phyloP scores from a whole-genome alignment of 1,140 invertebrate species.

The Oryctes rhinoceros region DNA sequence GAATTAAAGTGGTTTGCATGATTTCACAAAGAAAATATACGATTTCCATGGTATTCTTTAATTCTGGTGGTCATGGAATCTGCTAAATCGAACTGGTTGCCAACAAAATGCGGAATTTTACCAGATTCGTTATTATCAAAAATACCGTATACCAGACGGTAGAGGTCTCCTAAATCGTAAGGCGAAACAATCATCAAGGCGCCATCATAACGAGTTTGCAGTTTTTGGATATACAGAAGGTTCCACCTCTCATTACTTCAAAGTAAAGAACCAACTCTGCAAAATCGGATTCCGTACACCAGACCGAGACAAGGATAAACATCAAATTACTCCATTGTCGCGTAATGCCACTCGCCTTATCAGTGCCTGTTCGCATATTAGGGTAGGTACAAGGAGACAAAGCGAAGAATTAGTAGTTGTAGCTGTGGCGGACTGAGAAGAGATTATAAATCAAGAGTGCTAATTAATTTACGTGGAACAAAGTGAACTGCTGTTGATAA shows the following conservation, averaged over 20 bases:
- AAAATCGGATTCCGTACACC: neutral
- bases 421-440: neutral
- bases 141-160: too few species aligned
- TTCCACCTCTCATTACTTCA: neutral
- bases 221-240: too few species aligned
- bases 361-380: neutral
- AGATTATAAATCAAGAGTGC: conserved; percentile 15
- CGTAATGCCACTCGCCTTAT: neutral
- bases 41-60: too few species aligned
- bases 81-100: too few species aligned
- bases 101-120: too few species aligned
- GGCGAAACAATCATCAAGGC: too few species aligned
- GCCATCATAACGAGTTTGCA: too few species aligned
- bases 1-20: too few species aligned
- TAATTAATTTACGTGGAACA: conserved; percentile 29
- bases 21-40: too few species aligned
- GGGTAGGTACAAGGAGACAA: neutral
- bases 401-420: conserved; percentile 9
- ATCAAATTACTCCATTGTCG: neutral
- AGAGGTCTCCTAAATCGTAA: too few species aligned
- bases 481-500: conserved; percentile 33
- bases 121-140: too few species aligned
- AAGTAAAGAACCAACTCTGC: neutral
- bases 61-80: too few species aligned
- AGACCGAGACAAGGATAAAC: neutral